Evolutionary conservation across 2,797 vertebrate species (phyloP), one percentile per base, ranked within the genome.

Genomic region (Myripristis murdjan): DNA sequence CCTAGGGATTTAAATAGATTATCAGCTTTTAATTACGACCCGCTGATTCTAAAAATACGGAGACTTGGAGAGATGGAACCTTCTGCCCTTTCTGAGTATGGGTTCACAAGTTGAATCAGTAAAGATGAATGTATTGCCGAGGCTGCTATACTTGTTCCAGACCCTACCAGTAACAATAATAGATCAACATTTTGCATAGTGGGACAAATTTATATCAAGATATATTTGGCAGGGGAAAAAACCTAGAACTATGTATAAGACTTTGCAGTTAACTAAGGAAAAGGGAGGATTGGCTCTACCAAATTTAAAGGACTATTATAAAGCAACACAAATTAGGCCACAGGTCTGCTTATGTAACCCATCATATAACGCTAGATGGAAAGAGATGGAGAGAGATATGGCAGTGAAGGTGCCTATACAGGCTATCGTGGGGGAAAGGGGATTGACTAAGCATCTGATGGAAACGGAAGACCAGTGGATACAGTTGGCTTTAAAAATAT

Each of bases 101-200:
- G n/a, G 52, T 6, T 33, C 51, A 1, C 10, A 5, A 2, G 2
- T 24, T 1, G 41, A 66, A 37, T 35, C 51, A 4, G 24, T 65
- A 1, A 65, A 47, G 47, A 64, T 54, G 24, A 8, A 23, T 56
- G 46, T 47, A 33, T 47, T 55, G 22, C 39, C 11, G 1, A 56
- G 9, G 47, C 16, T 56, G 37, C 8, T 53, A 8, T 53, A 53
- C 8, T 16, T 64, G 5, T 54, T 64, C 6, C 48, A 53, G 24
- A 53, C 37, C 37, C 62, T 54, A 26, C 62, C 62, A 64, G 2
- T 54, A 44, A 26, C 44, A 15, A 2, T 65, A 33, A 5, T 63
- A 2, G 39, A 54, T 18, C n/a, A 44, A 44, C n/a, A 55, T 22
- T 55, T 44, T 46, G 24, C 23, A 6, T 23, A 55, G 23, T 54